These are phyloP conservation scores for Pectinophora gossypiella DNA, from an alignment of 1,140 invertebrate genomes.

Conservation along the genomic window DNA sequence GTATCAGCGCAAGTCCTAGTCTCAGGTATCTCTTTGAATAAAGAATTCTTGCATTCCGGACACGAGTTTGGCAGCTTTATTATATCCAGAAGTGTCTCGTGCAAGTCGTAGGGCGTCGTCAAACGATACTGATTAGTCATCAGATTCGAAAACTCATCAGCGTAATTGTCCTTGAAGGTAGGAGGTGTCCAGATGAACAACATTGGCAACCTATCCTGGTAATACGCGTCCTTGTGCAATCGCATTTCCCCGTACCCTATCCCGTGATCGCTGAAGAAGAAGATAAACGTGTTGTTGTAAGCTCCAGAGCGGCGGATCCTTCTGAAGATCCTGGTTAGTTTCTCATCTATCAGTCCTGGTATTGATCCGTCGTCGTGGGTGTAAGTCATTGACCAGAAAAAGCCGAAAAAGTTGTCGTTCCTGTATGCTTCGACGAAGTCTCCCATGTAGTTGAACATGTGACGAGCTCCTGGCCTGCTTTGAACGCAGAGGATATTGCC, in stretches of 20 bases:
- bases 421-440: conserved; percentile 79
- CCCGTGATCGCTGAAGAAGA: conserved; percentile 92
- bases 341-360: conserved; percentile 75
- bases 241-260: conserved; percentile 86
- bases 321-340: conserved; percentile 74
- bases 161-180: conserved; percentile 77
- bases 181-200: conserved; percentile 83
- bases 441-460: conserved; percentile 76
- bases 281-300: conserved; percentile 78
- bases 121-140: conserved; percentile 79
- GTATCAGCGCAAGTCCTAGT: conserved; percentile 83
- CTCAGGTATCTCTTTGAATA: conserved; percentile 79
- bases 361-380: conserved; percentile 81
- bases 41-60: conserved; percentile 77
- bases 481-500: conserved; percentile 71
- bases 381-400: conserved; percentile 83
- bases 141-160: conserved; percentile 77
- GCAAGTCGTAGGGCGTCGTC: conserved; percentile 84
- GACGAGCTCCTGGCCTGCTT: conserved; percentile 76
- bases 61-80: conserved; percentile 71
- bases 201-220: conserved; percentile 90
- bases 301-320: conserved; percentile 70
- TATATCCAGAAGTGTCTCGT: conserved; percentile 76
- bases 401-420: conserved; percentile 78
- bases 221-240: conserved; percentile 83